Base-by-base conservation (phyloP, 2,888 invertebrate genomes). In the Eilema sororculum region DNA sequence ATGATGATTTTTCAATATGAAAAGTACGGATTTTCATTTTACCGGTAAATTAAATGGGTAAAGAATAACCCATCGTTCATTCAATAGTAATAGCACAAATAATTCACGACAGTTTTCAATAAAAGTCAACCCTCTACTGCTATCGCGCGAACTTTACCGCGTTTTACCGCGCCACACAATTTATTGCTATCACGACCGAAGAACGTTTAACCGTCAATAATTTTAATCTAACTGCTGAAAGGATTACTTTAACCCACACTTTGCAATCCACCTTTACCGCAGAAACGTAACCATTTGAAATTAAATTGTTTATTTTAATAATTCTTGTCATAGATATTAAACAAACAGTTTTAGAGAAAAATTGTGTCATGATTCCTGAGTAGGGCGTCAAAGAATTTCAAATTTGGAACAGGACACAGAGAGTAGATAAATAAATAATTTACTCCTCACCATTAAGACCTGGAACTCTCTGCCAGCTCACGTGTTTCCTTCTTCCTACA, bases 81-180 rank as follows among this genome's bases (percentile, higher is more conserved):
- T n/a, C 8, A 20, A 37, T 0, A 13, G 75, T 72, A 81, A 80
- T 77, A 68, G 80, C 73, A 59, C 67, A 33, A 61, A 65, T 65
- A 71, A 81, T 71, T 30, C 82, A 74, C 78, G 76, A 71, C 22
- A 57, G 6, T 76, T 75, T 80, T 80, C 80, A 82, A 80, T 82
- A 80, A 77, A 69, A 70, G 67, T 80, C 82, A 70, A 64, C 67
- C 22, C 57, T 22, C 69, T 52, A 77, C 63, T 69, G 59, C 77
- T 63, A 46, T 8, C 41, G 72, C 73, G 69, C 62, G 68, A 82
- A 80, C 78, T 78, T 80, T 75, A 71, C 64, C 28, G 65, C 69
- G 62, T 60, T 77, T 79, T 71, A 72, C 62, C 46, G 70, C 69
- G 59, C 22, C 12, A 62, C 24, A 41, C 67, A 64, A 80, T 79